Conservation (phyloP, 2,888 invertebrate species). For the Diplazon laetatorius region DNA sequence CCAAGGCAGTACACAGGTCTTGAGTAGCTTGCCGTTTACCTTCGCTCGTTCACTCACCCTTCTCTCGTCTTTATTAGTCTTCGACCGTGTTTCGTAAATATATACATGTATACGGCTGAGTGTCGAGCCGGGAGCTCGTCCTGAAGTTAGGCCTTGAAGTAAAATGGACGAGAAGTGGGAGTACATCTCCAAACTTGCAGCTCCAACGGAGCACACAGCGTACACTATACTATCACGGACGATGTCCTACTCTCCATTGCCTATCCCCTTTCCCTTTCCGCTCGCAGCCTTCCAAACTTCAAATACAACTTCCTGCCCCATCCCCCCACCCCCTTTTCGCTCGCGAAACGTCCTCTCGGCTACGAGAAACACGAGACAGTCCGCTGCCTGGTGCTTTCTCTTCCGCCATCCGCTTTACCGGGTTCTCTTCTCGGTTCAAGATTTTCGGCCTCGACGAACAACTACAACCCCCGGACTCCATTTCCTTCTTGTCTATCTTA, state of each 20-base stretch:
- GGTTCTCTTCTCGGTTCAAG: slow-evolving; percentile 12
- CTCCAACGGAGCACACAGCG: slow-evolving; percentile 35
- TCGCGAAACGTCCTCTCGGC: slow-evolving; percentile 32
- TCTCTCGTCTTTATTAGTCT: slow-evolving; percentile 72
- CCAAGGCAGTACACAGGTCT: slow-evolving; percentile 24
- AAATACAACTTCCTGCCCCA: slow-evolving; percentile 57
- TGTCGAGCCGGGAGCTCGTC: slow-evolving; percentile 55
- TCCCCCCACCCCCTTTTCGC: too few relatives aligned
- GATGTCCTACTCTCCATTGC: slow-evolving; percentile 41
- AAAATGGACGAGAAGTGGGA: slow-evolving; percentile 17
- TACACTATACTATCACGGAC: slow-evolving; percentile 33
- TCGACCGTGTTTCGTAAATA: too few relatives aligned
- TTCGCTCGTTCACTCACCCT: slow-evolving; percentile 50
- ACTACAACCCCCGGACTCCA: slow-evolving; percentile 11
- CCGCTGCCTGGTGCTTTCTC: slow-evolving; percentile 22
- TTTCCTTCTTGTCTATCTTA: slow-evolving; percentile 8
- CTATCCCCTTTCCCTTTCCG: slow-evolving; percentile 28
- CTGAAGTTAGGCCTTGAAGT: slow-evolving; percentile 52
- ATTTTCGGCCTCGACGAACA: slow-evolving; percentile 42
- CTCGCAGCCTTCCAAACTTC: slow-evolving; percentile 54
- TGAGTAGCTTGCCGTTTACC: slow-evolving; percentile 51
- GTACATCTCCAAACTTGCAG: slow-evolving; percentile 52
- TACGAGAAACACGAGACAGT: slow-evolving; percentile 44
- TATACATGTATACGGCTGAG: slow-evolving; percentile 34
- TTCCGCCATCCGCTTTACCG: neutral